Evolutionary conservation across 37 sponge, comb jelly and placozoan genomes (phyloP).

Genomic region (Eunapius fragilis): DNA sequence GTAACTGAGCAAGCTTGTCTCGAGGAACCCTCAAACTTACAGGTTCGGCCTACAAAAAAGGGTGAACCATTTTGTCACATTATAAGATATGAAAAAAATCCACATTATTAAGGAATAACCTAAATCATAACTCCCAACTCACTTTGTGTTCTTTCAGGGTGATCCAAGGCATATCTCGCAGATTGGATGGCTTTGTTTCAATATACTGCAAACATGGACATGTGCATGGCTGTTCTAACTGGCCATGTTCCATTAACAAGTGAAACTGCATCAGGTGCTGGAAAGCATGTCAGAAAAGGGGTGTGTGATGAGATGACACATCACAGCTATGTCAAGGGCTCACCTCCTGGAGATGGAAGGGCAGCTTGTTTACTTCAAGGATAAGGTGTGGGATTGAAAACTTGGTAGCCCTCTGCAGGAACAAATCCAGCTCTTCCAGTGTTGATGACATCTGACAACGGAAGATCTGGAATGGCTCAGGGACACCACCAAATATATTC

Average conservation of each 20-base stretch:
- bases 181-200: slow-evolving; percentile 20
- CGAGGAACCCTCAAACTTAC: neutral
- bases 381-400: slow-evolving; percentile 45
- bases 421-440: slow-evolving; percentile 69
- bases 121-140: neutral
- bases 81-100: no score
- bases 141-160: neutral
- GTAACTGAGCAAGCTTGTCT: neutral
- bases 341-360: slow-evolving; percentile 80
- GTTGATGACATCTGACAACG: slow-evolving; percentile 59
- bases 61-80: no score
- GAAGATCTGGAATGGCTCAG: slow-evolving; percentile 72
- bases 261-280: slow-evolving; percentile 64
- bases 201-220: slow-evolving; percentile 27
- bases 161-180: slow-evolving; percentile 46
- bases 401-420: slow-evolving; percentile 41
- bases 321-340: neutral
- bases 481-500: slow-evolving; percentile 59
- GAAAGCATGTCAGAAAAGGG: neutral
- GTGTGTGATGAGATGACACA: neutral
- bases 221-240: neutral
- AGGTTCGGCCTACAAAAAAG: neutral
- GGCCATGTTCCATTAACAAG: slow-evolving; percentile 22
- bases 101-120: neutral
- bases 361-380: slow-evolving; percentile 68